Evolutionary conservation across 2,113 vertebrate species (phyloP), one percentile per base, ranked within the genome.

Genomic region (Megaptera novaeangliae): DNA sequence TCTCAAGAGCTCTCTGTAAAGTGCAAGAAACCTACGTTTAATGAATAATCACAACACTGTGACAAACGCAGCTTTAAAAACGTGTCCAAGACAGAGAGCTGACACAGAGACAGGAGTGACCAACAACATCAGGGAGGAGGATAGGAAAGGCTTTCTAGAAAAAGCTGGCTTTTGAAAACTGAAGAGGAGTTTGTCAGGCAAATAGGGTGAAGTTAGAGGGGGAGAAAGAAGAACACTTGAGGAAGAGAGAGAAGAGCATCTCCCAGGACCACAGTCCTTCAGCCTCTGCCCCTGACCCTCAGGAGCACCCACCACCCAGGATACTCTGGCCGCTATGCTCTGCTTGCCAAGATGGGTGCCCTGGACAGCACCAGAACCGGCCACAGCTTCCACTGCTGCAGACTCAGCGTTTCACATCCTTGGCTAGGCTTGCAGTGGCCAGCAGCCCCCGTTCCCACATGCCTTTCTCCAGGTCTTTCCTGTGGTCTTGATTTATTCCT

Each of bases 371-470:
- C 15, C 41, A 44, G 52, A 78, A 57, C 13, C 8, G 4, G 63
- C 25, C 23, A 68, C 17, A 59, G 0, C 39, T 77, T 94, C n/a
- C 3, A 0, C 23, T 46, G 75, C 52, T 88, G 44, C 25, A 78
- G 18, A 44, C 8, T 68, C 34, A 7, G 41, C 2, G 8, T 39
- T 71, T 63, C 18, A 7, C 46, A 49, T 59, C 12, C 66, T 90
- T 39, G 27, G 6, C 20, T 46, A 72, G 84, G 27, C 18, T 8
- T 52, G 27, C 34, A 82, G 52, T 34, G 49, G 39, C 34, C 44
- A 27, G 39, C 6, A 5, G 8, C 61, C 3, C 13, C 57, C 12
- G 6, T 12, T 20, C 20, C 6, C 17, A 0, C 3, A 9, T 0
- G 4, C 1, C 0, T 29, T 41, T 66, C 25, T 69, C 39, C 34